phyloP scores from a whole-genome alignment of 2,113 vertebrate genomes.

The Apteryx mantelli region DNA sequence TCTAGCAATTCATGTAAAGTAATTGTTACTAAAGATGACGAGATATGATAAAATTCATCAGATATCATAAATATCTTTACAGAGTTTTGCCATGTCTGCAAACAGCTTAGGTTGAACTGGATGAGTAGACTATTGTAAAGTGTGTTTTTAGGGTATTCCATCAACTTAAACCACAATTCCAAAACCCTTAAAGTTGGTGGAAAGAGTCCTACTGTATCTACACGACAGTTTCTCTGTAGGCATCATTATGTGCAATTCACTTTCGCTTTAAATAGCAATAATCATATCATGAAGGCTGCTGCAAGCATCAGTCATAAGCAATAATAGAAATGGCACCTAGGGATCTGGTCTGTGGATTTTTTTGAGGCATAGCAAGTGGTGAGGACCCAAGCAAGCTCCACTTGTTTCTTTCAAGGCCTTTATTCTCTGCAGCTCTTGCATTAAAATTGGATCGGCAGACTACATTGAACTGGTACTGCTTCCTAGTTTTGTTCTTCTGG shows the following conservation, averaged over 20 bases:
- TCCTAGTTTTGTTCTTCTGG: slow-evolving; percentile 16
- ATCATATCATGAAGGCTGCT: background rate
- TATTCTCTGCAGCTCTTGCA: slow-evolving; percentile 12
- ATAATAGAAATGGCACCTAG: background rate
- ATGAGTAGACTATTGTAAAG: background rate
- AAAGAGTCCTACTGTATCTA: background rate
- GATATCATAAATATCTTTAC: background rate
- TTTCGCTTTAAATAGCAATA: background rate
- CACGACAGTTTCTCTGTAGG: background rate
- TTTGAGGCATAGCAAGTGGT: background rate
- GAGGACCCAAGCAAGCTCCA: background rate
- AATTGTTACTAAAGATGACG: background rate
- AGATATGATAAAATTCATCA: background rate
- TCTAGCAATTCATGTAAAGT: background rate
- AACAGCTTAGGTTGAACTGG: background rate
- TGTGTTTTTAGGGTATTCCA: background rate
- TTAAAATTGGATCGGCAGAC: background rate
- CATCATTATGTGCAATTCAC: background rate
- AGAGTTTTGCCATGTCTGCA: background rate
- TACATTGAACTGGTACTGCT: background rate
- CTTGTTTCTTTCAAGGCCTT: slow-evolving; percentile 15
- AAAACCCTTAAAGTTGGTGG: background rate
- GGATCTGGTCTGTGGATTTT: background rate
- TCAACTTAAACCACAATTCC: background rate
- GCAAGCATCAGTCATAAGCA: background rate